These are phyloP conservation scores for Drosophila meridionalis DNA, from an alignment of 2,888 invertebrate species.

Conservation along the genomic window DNA sequence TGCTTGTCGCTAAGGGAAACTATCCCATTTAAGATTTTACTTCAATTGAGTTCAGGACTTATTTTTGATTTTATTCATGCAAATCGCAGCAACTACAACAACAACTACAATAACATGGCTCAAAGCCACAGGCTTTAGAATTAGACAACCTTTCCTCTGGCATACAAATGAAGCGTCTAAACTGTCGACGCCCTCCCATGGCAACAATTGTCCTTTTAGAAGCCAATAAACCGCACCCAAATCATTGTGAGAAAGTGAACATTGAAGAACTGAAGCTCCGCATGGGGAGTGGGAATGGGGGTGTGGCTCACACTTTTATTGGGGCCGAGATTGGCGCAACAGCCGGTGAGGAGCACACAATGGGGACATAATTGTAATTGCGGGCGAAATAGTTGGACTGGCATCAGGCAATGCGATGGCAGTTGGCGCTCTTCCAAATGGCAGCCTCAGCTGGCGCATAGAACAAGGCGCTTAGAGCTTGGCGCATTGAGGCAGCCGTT, in stretches of 20 bases:
- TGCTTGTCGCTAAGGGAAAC: not conserved
- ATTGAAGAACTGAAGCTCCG: slow-evolving; percentile 14
- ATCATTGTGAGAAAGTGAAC: slow-evolving; percentile 38
- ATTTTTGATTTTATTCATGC: slow-evolving; percentile 22
- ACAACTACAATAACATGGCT: slow-evolving; percentile 9
- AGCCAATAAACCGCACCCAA: slow-evolving; percentile 57
- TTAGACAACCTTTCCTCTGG: slow-evolving; percentile 43
- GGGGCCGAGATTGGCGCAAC: slow-evolving; percentile 38
- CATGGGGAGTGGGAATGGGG: slow-evolving; percentile 9
- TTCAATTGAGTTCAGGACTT: slow-evolving; percentile 32
- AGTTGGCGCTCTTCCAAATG: slow-evolving; percentile 53
- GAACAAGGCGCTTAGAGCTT: not conserved
- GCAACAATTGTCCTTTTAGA: slow-evolving; percentile 53
- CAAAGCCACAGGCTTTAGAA: slow-evolving; percentile 40
- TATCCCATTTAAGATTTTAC: slow-evolving; percentile 13
- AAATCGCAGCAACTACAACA: slow-evolving; percentile 2
- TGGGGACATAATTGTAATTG: slow-evolving; percentile 52
- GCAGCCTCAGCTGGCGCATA: slow-evolving; percentile 25
- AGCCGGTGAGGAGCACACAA: slow-evolving; percentile 45
- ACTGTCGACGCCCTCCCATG: slow-evolving; percentile 27
- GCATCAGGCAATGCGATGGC: slow-evolving; percentile 28
- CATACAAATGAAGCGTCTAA: slow-evolving; percentile 64
- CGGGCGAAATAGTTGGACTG: slow-evolving; percentile 45
- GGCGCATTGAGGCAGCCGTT: not conserved
- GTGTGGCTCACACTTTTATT: slow-evolving; percentile 48